Percentiles rank a stretch among this genome's conserved stretches.
phyloP scores from a whole-genome alignment of 2,797 vertebrate species.

The Miichthys miiuy region DNA sequence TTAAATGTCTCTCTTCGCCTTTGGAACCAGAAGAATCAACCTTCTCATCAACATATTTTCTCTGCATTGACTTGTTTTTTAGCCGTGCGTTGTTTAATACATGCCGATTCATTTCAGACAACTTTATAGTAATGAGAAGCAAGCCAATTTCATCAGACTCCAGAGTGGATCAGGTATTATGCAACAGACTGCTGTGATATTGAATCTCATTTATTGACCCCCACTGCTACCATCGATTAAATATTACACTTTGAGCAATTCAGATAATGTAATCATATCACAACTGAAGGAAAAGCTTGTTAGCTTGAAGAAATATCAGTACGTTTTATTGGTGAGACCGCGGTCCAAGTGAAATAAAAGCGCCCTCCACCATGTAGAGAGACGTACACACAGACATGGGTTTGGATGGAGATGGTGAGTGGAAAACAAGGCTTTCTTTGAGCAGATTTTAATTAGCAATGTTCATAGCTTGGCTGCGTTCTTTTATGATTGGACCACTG shows the following conservation, averaged over 20 bases:
- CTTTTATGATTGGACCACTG: conserved; percentile 82
- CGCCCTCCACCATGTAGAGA: conserved; percentile 64
- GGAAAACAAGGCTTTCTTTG: conserved; percentile 84
- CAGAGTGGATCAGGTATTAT: conserved; percentile 18
- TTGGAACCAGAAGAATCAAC: conserved; percentile 5
- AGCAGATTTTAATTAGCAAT: conserved; percentile 83
- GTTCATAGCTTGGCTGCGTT: conserved; percentile 80
- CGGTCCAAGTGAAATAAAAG: conserved; percentile 79
- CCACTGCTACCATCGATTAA: conserved; percentile 34
- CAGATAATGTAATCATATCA: conserved; percentile 55
- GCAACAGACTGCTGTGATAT: conserved; percentile 24
- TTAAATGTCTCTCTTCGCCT: conserved; percentile 29
- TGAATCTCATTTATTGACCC: conserved; percentile 31
- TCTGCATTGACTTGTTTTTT: conserved; percentile 11
- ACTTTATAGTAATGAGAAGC: conserved; percentile 1
- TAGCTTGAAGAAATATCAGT: conserved; percentile 71
- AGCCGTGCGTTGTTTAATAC: background rate
- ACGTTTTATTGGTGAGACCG: conserved; percentile 66
- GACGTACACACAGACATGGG: conserved; percentile 74
- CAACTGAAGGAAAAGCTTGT: conserved; percentile 54
- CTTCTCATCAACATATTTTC: background rate
- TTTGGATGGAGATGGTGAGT: conserved; percentile 77
- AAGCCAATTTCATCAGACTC: background rate
- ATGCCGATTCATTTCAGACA: conserved; percentile 8
- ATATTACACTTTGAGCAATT: conserved; percentile 30